Evolutionary conservation across 2,797 vertebrate genomes (phyloP).

Genomic region (Cuniculus paca): DNA sequence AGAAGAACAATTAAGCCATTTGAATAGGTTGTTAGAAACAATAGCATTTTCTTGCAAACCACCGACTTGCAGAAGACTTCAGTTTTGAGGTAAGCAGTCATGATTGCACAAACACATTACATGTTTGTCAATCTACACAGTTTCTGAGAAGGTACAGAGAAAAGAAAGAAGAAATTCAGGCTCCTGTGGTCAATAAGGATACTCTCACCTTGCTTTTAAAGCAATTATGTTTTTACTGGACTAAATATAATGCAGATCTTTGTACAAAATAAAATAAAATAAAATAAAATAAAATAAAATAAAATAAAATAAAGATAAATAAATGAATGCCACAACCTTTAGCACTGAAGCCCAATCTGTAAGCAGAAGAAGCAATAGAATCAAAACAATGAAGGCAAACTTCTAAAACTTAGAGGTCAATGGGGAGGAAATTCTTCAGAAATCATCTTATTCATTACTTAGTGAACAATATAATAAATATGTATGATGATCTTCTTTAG

Average conservation of each 20-base stretch:
- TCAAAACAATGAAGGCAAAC: neutral
- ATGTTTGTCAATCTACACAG: neutral
- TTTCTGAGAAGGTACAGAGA: neutral
- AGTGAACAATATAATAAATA: neutral
- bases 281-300: no score
- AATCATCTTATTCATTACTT: neutral
- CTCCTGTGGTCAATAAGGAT: neutral
- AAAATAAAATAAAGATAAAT: no score
- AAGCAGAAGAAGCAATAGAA: neutral
- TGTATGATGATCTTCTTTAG: neutral
- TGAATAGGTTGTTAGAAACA: constrained; percentile 69
- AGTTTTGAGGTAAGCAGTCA: neutral
- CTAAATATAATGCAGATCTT: neutral
- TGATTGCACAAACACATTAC: neutral
- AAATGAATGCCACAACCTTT: neutral
- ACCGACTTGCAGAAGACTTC: constrained; percentile 16
- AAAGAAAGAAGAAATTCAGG: neutral
- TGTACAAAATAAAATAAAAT: no score
- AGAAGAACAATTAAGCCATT: constrained; percentile 84
- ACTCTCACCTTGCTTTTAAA: neutral
- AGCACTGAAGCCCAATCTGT: neutral
- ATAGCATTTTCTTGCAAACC: constrained; percentile 72
- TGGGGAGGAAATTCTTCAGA: neutral
- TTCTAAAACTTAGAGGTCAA: neutral
- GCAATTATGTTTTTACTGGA: neutral